Percentiles rank a stretch among this genome's conserved stretches.
These are phyloP conservation scores for Desmodus rotundus DNA, from an alignment of 2,113 vertebrate genomes.

Conservation along the genomic window DNA sequence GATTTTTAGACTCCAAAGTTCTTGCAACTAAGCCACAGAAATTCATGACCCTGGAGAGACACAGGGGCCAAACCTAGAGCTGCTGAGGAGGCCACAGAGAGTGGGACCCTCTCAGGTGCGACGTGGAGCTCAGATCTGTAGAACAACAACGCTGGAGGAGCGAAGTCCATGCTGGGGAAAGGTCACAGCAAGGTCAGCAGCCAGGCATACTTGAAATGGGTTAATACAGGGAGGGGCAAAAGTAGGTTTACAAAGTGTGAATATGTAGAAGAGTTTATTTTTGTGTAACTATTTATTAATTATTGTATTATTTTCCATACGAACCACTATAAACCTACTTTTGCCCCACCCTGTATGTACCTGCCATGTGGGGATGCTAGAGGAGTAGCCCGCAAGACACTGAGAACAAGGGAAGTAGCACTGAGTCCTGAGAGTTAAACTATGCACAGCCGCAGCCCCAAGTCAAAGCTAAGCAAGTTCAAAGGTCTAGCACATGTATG, in stretches of 20 bases:
- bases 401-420: background rate
- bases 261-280: background rate
- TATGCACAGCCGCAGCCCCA: background rate
- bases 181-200: background rate
- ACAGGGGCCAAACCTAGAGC: background rate
- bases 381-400: background rate
- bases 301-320: background rate
- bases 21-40: background rate
- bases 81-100: background rate
- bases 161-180: background rate
- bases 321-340: background rate
- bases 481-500: background rate
- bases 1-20: background rate
- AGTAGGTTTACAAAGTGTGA: background rate
- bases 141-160: background rate
- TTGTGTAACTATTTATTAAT: background rate
- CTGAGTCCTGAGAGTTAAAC: background rate
- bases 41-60: background rate
- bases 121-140: no score
- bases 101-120: accelerated
- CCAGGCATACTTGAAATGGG: background rate
- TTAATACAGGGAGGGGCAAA: background rate
- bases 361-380: background rate
- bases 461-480: background rate
- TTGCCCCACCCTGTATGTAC: background rate